Base-by-base conservation (phyloP, 2,113 vertebrate species). In the Tupaia tana region DNA sequence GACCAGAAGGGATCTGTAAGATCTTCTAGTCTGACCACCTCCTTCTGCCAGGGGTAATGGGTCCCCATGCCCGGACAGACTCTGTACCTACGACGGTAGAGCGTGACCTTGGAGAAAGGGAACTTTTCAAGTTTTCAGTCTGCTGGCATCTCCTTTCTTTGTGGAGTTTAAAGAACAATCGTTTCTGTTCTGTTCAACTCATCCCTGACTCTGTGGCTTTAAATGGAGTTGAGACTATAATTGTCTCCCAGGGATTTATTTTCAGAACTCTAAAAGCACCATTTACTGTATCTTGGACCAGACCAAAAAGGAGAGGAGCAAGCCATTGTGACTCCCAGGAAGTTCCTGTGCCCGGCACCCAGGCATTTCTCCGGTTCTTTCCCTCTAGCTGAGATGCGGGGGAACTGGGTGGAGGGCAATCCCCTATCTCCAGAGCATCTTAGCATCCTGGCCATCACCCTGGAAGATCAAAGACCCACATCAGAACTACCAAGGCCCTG, bases 121-220 rank as follows among this genome's bases (percentile, higher is more conserved):
- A 93, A 75, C 67, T 31, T 12, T 64, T 75, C 29, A 25, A 12
- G 10, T 73, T 89, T 74, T 61, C 63, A 67, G 67, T 31, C 19
- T 59, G 52, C 67, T 43, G 56, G 61, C 29, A 87, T 96, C 22
- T 56, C 56, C 85, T 70, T 78, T 73, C 56, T 64, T 85, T 67
- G 84, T n/a, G 82, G 73, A 74, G 6, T 85, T 74, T 89, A 94
- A n/a, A 89, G n/a, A 93, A 77, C 14, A 15, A 58, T 69, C 25
- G 66, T 93, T 86, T 86, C 69, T 74, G 24, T 79, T 90, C 27
- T 24, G 58, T 87, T 94, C 22, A 86, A 70, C 34, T 69, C n/a
- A 83, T 82, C 61, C 63, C 77, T 63, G 25, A 90, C 54, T 34
- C 71, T 66, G 11, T 54, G 14, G 9, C 19, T 70, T 95, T 94